Percentiles rank a stretch among this genome's conserved stretches.
phyloP scores from a whole-genome alignment of 2,113 vertebrate genomes.

The Tichodroma muraria region DNA sequence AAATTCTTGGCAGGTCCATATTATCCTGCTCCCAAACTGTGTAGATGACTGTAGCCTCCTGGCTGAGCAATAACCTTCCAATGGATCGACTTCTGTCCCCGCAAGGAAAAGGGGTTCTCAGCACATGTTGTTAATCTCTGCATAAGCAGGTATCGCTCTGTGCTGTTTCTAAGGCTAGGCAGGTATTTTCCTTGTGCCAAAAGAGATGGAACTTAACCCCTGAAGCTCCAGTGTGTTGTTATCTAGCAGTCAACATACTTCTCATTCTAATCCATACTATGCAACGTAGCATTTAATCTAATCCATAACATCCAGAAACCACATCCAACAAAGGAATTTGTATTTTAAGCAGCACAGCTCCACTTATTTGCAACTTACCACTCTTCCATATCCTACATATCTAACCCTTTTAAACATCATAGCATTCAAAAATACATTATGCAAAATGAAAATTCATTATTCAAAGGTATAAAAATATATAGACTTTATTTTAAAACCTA shows the following conservation, averaged over 20 bases:
- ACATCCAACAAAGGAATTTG: neutral
- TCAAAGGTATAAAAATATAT: neutral
- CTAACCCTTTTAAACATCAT: neutral
- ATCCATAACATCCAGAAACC: neutral
- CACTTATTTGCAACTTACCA: neutral
- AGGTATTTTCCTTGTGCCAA: neutral
- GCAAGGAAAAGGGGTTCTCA: neutral
- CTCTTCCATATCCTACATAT: neutral
- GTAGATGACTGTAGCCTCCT: neutral
- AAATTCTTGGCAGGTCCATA: neutral
- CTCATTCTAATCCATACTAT: neutral
- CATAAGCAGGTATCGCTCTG: neutral
- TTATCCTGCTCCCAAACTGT: neutral
- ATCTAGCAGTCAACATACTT: neutral
- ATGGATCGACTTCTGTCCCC: neutral
- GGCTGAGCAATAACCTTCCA: neutral
- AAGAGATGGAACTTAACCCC: neutral
- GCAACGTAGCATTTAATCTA: neutral
- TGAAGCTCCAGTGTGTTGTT: neutral
- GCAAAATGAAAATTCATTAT: neutral
- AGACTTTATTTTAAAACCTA: neutral
- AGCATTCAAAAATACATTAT: neutral
- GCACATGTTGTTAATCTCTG: neutral
- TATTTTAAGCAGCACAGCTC: neutral
- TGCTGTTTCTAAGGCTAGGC: neutral